Base-by-base conservation (phyloP, 2,113 vertebrate species). In the Gnathonemus longibarbis region DNA sequence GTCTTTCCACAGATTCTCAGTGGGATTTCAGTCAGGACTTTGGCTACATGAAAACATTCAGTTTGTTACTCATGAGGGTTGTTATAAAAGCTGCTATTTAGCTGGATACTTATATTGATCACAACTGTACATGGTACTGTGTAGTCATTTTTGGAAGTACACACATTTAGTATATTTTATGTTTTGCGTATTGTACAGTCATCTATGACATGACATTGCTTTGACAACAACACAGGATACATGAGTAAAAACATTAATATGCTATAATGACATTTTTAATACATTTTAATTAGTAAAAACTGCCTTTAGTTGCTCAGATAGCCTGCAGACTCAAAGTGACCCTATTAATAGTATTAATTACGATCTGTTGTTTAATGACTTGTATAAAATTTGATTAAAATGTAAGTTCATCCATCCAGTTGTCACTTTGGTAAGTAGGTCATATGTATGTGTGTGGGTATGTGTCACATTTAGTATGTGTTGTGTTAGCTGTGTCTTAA, bases 11-110 rank as follows among this genome's bases (percentile, higher is more conserved):
- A 80, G 74, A 35, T 80, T 21, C 74, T 80, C 74, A 39, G 35
- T 80, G 35, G 74, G 74, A 80, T 80, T 39, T 80, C 74, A 80
- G 70, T 80, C 74, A 77, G 70, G 70, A 80, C 74, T 80, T 80
- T 42, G 35, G 35, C 70, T 80, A 80, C 74, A 42, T 42, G 15
- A 70, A 70, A 70, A 70, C 62, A 70, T 70, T 80, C 70, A 77
- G 35, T 80, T 80, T 80, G 74, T 42, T 80, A 42, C 74, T 80
- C 35, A 80, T 42, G 74, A 39, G 35, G 31, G 35, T 39, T 42
- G 17, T 80, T 80, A 80, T 42, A 19, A 80, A 42, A 80, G 15
- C 74, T 80, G 74, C 74, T 19, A 19, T 80, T 39, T 80, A 35
- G 35, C 74, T 42, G 35, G 35, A 80, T 80, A 8, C 35, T 17